Evolutionary conservation across 1,140 invertebrate genomes (phyloP).

Genomic region (Microplitis demolitor): DNA sequence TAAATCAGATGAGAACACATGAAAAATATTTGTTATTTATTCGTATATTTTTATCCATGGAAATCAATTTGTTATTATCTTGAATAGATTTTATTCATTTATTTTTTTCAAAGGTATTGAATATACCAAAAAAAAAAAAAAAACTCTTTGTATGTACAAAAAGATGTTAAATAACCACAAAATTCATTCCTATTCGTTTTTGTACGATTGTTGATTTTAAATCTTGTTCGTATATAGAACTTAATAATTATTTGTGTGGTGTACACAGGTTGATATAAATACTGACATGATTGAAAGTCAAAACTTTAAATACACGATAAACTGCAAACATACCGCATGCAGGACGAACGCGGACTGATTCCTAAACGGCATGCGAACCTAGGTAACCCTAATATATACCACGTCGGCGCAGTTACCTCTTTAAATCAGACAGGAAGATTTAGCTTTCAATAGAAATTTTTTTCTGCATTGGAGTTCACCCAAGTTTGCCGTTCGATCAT

Average conservation of each 20-base stretch:
- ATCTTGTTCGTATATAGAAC: neutral
- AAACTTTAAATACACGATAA: slow-evolving; percentile 24
- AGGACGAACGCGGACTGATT: slow-evolving; percentile 42
- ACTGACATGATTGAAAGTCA: neutral
- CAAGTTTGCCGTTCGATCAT: neutral
- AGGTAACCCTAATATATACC: slow-evolving; percentile 21
- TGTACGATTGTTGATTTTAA: neutral
- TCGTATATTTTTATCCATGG: neutral
- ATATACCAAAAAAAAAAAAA: neutral
- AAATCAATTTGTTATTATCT: neutral
- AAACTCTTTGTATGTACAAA: neutral
- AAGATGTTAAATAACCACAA: neutral
- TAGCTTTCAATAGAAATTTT: slow-evolving; percentile 18
- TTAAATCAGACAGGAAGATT: no score
- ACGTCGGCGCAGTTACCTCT: slow-evolving; percentile 38
- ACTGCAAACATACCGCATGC: slow-evolving; percentile 19
- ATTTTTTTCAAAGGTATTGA: neutral
- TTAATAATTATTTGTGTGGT: neutral
- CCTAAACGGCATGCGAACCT: slow-evolving; percentile 30
- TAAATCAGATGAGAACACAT: neutral
- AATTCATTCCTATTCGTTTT: neutral
- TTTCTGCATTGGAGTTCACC: slow-evolving; percentile 11
- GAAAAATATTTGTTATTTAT: neutral
- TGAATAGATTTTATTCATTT: no score
- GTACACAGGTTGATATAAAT: neutral